phyloP scores from a whole-genome alignment of 2,888 invertebrate genomes.

The Euplagia quadripunctaria region DNA sequence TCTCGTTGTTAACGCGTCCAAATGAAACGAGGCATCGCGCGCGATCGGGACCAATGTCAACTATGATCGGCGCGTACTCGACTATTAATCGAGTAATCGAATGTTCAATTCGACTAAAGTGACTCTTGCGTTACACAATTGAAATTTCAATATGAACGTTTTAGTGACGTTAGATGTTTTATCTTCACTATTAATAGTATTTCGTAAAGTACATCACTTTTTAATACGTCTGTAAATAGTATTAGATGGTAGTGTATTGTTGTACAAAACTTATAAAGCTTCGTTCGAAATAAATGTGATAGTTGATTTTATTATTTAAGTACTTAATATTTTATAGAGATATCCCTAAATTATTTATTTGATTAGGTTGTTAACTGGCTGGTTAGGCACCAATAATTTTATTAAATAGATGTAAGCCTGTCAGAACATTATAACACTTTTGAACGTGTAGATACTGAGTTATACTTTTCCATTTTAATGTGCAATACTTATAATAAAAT shows the following conservation, averaged over 20 bases:
- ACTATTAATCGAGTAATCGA: conserved; percentile 68
- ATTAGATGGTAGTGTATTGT: conserved; percentile 56
- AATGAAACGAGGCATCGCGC: conserved; percentile 85
- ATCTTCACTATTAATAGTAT: conserved; percentile 69
- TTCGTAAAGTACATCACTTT: conserved; percentile 67
- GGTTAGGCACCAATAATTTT: conserved; percentile 40
- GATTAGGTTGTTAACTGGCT: conserved; percentile 60
- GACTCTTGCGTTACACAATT: conserved; percentile 55
- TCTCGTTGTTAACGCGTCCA: conserved; percentile 86
- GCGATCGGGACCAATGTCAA: conserved; percentile 67
- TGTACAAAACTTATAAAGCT: conserved; percentile 81
- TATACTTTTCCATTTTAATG: conserved; percentile 37
- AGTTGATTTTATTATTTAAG: conserved; percentile 85
- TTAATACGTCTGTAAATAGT: conserved; percentile 60
- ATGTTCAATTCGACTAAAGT: conserved; percentile 57
- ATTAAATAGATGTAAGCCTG: conserved; percentile 29
- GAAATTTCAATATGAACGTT: conserved; percentile 39
- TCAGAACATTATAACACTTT: conserved; percentile 32
- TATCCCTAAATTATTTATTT: conserved; percentile 86
- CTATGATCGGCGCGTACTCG: conserved; percentile 80
- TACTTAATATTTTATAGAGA: conserved; percentile 84
- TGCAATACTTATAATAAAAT: conserved; percentile 56
- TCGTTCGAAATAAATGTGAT: conserved; percentile 86
- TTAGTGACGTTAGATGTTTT: conserved; percentile 72
- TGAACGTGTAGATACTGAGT: conserved; percentile 38